phyloP scores from a whole-genome alignment of 2,888 invertebrate genomes.

The Tanytarsus gracilentus region DNA sequence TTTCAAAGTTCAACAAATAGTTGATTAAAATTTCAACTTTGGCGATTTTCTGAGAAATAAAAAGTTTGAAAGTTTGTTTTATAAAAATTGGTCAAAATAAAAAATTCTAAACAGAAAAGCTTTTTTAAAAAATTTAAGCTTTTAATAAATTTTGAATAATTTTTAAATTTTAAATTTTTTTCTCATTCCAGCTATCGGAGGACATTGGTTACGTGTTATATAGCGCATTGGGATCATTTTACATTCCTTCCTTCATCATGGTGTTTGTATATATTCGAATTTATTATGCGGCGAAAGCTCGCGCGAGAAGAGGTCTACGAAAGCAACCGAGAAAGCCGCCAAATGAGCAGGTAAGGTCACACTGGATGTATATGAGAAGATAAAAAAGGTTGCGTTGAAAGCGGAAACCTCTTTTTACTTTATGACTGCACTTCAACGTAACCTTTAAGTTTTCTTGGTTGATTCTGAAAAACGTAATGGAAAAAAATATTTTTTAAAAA shows the following conservation, averaged over 20 bases:
- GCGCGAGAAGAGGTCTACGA: slow-evolving; percentile 79
- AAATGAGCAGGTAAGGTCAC: slow-evolving; percentile 42
- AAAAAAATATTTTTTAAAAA: no score
- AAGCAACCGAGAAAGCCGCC: slow-evolving; percentile 59
- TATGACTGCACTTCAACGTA: no score
- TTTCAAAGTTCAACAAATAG: no score
- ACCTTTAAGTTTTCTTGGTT: no score
- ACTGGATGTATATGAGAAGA: not conserved
- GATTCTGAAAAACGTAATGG: no score
- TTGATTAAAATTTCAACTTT: no score
- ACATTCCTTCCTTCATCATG: slow-evolving; percentile 98
- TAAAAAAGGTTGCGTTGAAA: not conserved
- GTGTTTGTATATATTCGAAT: slow-evolving; percentile 99
- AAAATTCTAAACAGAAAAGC: not conserved
- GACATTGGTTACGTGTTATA: slow-evolving; percentile 97
- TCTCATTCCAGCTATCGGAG: slow-evolving; percentile 72
- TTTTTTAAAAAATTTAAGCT: not conserved
- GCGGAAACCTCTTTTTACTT: no score
- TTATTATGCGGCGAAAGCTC: slow-evolving; percentile 89
- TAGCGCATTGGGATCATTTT: slow-evolving; percentile 97
- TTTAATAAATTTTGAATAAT: not conserved
- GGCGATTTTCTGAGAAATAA: no score
- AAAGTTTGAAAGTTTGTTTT: no score
- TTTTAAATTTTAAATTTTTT: slow-evolving; percentile 30
- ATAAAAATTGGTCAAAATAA: no score